Conservation (phyloP, 1,140 invertebrate species). For the Hirudo medicinalis region DNA sequence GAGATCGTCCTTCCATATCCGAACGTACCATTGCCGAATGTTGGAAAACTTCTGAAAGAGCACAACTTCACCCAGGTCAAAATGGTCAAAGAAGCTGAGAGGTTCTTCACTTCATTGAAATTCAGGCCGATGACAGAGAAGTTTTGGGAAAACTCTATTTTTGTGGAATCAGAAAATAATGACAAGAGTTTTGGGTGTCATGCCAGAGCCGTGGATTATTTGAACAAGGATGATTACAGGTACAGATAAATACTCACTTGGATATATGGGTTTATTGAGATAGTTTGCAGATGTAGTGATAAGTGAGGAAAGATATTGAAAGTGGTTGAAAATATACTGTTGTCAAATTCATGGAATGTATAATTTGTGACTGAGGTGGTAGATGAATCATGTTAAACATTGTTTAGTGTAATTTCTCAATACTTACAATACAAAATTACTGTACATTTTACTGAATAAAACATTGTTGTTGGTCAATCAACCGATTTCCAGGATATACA, state of each 20-base stretch:
- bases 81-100: conserved; percentile 58
- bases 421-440: too few species aligned
- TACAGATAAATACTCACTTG: conserved; percentile 27
- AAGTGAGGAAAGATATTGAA: too few species aligned
- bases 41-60: background rate
- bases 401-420: too few species aligned
- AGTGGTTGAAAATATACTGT: too few species aligned
- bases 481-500: conserved; percentile 33
- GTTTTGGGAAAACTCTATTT: conserved; percentile 48
- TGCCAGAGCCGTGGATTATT: conserved; percentile 88
- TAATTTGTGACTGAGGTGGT: too few species aligned
- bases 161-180: conserved; percentile 49
- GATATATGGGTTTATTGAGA: too few species aligned
- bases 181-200: conserved; percentile 57
- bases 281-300: too few species aligned
- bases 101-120: conserved; percentile 75
- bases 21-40: background rate
- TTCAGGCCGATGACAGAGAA: conserved; percentile 58
- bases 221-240: conserved; percentile 64
- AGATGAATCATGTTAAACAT: too few species aligned
- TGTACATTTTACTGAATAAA: too few species aligned
- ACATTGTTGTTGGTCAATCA: too few species aligned
- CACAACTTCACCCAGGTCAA: conserved; percentile 44
- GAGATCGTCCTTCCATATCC: background rate
- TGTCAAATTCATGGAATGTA: too few species aligned